phyloP scores from a whole-genome alignment of 2,888 invertebrate species.

The Drosophila merina region DNA sequence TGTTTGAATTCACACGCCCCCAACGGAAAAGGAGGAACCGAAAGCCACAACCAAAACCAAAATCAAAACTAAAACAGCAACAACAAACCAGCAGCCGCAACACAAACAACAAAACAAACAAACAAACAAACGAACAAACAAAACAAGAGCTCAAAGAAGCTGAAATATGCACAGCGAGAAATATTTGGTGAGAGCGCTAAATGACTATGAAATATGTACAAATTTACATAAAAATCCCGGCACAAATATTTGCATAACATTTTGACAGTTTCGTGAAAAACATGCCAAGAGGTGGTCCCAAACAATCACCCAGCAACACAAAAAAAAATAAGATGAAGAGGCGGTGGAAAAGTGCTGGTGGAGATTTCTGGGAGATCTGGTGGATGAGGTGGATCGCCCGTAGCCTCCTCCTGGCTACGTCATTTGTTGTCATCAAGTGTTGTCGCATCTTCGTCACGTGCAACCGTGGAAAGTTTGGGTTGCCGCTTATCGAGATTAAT shows the following conservation, averaged over 20 bases:
- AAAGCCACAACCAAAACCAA: constrained; percentile 10
- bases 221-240: constrained; percentile 63
- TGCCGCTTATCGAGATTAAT: constrained; percentile 15
- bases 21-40: constrained; percentile 54
- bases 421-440: constrained; percentile 33
- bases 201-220: constrained; percentile 34
- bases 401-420: constrained; percentile 26
- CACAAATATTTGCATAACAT: constrained; percentile 74
- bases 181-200: constrained; percentile 43
- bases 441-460: constrained; percentile 43
- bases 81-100: constrained; percentile 34
- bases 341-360: constrained; percentile 10
- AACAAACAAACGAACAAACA: constrained; percentile 22
- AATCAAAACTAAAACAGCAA: background rate
- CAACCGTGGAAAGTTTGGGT: constrained; percentile 45
- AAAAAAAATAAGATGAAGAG: constrained; percentile 21
- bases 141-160: constrained; percentile 1
- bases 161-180: constrained; percentile 36
- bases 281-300: constrained; percentile 67
- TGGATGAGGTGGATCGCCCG: background rate
- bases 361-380: background rate
- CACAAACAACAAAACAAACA: constrained; percentile 37
- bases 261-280: constrained; percentile 77
- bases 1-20: constrained; percentile 81
- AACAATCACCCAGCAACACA: constrained; percentile 50